Evolutionary conservation across 2,797 vertebrate genomes (phyloP).

Genomic region (Danio albolineatus): DNA sequence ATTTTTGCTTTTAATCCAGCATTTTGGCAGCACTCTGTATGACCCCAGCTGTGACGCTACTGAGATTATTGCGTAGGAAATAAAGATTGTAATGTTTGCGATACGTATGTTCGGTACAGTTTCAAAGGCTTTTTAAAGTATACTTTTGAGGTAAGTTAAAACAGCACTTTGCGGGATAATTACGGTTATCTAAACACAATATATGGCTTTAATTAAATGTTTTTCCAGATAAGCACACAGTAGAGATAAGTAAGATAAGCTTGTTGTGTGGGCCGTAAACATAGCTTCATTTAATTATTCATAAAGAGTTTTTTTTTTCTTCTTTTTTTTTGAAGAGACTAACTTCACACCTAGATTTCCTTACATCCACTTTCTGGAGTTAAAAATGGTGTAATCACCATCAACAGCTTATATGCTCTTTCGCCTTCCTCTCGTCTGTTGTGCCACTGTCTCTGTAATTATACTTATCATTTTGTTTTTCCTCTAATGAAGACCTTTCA

Average conservation of each 20-base stretch:
- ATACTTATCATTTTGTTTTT: constrained; percentile 64
- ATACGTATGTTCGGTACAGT: neutral
- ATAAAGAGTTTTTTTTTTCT: constrained; percentile 5
- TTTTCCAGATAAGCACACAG: neutral
- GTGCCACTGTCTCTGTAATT: constrained; percentile 64
- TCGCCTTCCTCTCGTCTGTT: constrained; percentile 48
- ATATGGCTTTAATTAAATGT: constrained; percentile 19
- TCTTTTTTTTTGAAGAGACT: neutral
- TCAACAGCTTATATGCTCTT: constrained; percentile 30
- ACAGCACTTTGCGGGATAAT: neutral
- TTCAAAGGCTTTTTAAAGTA: constrained; percentile 10
- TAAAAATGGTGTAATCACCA: neutral
- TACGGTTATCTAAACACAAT: constrained; percentile 9
- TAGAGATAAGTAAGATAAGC: neutral
- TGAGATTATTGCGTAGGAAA: constrained; percentile 32
- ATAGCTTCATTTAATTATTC: constrained; percentile 19
- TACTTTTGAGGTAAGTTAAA: constrained; percentile 15
- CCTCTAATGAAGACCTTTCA: constrained; percentile 64
- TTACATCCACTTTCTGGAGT: neutral
- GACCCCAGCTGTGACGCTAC: constrained; percentile 40
- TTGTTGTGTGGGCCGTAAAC: constrained; percentile 3
- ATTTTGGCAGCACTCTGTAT: constrained; percentile 50
- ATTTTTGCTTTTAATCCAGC: constrained; percentile 53
- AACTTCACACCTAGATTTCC: constrained; percentile 2
- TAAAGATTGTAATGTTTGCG: neutral